phyloP scores from a whole-genome alignment of 2,113 vertebrate genomes.

The Gracilinanus agilis region DNA sequence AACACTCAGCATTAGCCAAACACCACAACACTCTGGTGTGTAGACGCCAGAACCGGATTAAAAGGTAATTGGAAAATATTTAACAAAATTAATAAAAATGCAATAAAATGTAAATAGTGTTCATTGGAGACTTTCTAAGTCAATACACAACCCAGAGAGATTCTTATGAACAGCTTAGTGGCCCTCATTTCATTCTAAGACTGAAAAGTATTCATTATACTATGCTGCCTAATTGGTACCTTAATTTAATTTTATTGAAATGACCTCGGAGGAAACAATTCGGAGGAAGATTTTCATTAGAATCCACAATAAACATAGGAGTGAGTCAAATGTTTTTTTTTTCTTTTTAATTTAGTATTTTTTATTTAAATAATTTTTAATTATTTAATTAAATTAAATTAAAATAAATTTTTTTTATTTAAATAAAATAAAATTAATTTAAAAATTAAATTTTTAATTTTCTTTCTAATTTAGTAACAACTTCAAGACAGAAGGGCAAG shows the following conservation, averaged over 20 bases:
- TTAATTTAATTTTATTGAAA: not conserved
- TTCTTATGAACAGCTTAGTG: not conserved
- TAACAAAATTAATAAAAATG: not conserved
- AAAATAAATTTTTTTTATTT: too few relatives aligned
- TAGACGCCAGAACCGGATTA: not conserved
- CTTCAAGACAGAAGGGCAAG: too few relatives aligned
- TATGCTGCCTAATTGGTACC: not conserved
- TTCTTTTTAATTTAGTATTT: too few relatives aligned
- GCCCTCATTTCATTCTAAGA: not conserved
- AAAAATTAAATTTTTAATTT: too few relatives aligned
- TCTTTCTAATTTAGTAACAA: too few relatives aligned
- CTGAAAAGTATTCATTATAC: not conserved
- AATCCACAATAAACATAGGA: not conserved
- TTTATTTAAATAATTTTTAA: too few relatives aligned
- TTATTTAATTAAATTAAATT: too few relatives aligned
- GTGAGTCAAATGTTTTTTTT: too few relatives aligned
- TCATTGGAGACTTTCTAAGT: not conserved
- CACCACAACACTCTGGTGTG: not conserved
- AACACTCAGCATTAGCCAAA: not conserved
- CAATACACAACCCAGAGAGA: not conserved
- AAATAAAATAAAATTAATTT: too few relatives aligned
- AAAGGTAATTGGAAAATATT: too few relatives aligned
- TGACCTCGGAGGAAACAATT: not conserved
- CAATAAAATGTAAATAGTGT: not conserved
- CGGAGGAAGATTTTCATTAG: not conserved